Evolutionary conservation across 2,113 vertebrate genomes (phyloP).

Genomic region (Corydoras maculifer): DNA sequence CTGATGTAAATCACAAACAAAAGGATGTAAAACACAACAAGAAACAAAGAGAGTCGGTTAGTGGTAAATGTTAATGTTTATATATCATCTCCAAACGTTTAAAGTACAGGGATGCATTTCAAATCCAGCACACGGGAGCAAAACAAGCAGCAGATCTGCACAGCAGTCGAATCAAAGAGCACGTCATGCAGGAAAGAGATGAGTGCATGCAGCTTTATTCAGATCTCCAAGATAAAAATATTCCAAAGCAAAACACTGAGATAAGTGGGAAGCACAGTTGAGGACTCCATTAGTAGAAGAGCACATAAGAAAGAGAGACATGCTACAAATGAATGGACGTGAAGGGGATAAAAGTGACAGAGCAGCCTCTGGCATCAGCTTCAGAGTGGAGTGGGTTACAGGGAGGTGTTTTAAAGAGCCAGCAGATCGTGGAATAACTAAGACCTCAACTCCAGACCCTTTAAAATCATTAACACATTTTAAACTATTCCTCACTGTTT

Average conservation of each 20-base stretch:
- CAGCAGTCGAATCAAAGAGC: no score
- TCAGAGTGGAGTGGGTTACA: conserved; percentile 85
- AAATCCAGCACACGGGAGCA: no score
- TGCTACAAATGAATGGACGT: conserved; percentile 49
- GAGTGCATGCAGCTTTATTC: background rate
- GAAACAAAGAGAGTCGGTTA: no score
- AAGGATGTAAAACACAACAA: background rate
- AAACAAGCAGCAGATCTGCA: no score
- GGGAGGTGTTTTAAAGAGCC: conserved; percentile 54
- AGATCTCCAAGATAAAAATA: conserved; percentile 3
- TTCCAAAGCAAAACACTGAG: background rate
- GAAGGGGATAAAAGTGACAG: conserved; percentile 55
- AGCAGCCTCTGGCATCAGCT: conserved; percentile 98
- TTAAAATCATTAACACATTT: background rate
- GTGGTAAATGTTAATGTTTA: no score
- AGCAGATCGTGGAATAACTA: conserved; percentile 17
- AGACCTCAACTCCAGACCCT: conserved; percentile 7
- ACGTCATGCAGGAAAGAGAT: background rate
- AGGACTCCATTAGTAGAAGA: conserved; percentile 11
- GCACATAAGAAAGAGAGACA: conserved; percentile 37
- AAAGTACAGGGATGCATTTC: no score
- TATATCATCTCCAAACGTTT: no score
- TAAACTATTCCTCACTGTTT: no score
- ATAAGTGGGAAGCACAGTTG: background rate
- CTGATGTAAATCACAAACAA: background rate